Conservation (phyloP, 2,113 vertebrate genomes). For the Lethenteron reissneri region DNA sequence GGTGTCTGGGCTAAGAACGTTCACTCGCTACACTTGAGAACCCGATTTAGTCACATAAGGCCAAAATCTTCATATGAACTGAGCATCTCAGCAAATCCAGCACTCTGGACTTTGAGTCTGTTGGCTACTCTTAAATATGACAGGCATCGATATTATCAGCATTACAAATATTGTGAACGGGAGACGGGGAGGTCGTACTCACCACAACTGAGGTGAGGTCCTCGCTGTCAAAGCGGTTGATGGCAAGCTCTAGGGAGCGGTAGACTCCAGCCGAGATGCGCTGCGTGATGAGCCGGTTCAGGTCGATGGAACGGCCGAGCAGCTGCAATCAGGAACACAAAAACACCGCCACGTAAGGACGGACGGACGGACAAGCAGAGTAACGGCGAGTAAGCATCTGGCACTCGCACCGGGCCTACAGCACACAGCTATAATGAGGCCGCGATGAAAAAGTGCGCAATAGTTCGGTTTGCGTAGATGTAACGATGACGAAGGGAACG, state of each 20-base stretch:
- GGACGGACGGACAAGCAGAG: neutral
- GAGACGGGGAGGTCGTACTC: constrained; percentile 13
- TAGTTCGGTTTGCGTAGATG: too few relatives aligned
- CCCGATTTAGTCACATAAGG: neutral
- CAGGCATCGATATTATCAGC: neutral
- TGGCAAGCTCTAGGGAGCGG: constrained; percentile 47
- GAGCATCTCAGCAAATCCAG: constrained; percentile 3
- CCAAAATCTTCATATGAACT: constrained; percentile 3
- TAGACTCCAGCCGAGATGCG: constrained; percentile 49
- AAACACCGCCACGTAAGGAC: neutral
- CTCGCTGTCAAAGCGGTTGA: constrained; percentile 55
- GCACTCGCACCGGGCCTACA: too few relatives aligned
- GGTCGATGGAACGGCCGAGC: constrained; percentile 50
- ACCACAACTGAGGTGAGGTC: constrained; percentile 59
- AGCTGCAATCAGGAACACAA: constrained; percentile 22
- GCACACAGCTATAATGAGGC: too few relatives aligned
- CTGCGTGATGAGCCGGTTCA: constrained; percentile 55
- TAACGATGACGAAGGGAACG: too few relatives aligned
- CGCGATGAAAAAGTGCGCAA: neutral
- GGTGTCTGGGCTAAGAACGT: neutral
- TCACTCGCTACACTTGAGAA: too few relatives aligned
- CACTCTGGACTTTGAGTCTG: neutral
- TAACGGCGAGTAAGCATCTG: too few relatives aligned
- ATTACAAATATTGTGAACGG: neutral
- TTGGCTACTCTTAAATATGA: too few relatives aligned